Evolutionary conservation across 1,140 invertebrate genomes (phyloP).

Genomic region (Tigriopus japonicus): DNA sequence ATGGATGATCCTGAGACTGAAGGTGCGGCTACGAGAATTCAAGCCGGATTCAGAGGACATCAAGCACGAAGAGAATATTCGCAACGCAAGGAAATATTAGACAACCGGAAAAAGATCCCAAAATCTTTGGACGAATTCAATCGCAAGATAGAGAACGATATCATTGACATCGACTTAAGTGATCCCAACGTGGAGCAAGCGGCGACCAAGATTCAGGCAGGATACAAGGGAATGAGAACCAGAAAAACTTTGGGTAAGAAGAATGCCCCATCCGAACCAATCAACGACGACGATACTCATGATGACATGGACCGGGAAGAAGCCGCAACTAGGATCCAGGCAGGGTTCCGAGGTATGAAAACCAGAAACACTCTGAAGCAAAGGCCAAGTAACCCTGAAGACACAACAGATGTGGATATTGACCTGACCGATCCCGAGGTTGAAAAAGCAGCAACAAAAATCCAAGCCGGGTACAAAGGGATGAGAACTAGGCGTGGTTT

Average conservation of each 20-base stretch:
- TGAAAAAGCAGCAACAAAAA: slow-evolving; percentile 41
- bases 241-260: slow-evolving; percentile 36
- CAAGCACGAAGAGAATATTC: slow-evolving; percentile 5
- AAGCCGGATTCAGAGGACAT: slow-evolving; percentile 1
- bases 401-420: slow-evolving; percentile 22
- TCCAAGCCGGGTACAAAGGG: slow-evolving; percentile 43
- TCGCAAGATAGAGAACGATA: neutral
- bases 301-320: slow-evolving; percentile 24
- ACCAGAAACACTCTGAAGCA: slow-evolving; percentile 17
- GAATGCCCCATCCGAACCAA: slow-evolving; percentile 1
- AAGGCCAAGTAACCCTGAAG: slow-evolving; percentile 16
- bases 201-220: slow-evolving; percentile 44
- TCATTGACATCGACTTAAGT: slow-evolving; percentile 27
- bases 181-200: slow-evolving; percentile 38
- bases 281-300: neutral
- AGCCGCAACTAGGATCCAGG: slow-evolving; percentile 30
- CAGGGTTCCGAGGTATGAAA: slow-evolving; percentile 22
- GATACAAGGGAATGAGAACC: slow-evolving; percentile 39
- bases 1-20: neutral
- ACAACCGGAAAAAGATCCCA: slow-evolving; percentile 15
- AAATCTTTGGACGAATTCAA: neutral
- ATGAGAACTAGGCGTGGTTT: slow-evolving; percentile 41
- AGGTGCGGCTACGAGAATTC: neutral
- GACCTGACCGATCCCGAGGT: slow-evolving; percentile 35
- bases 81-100: neutral